phyloP scores from a whole-genome alignment of 2,797 vertebrate species.

The Morelia viridis region DNA sequence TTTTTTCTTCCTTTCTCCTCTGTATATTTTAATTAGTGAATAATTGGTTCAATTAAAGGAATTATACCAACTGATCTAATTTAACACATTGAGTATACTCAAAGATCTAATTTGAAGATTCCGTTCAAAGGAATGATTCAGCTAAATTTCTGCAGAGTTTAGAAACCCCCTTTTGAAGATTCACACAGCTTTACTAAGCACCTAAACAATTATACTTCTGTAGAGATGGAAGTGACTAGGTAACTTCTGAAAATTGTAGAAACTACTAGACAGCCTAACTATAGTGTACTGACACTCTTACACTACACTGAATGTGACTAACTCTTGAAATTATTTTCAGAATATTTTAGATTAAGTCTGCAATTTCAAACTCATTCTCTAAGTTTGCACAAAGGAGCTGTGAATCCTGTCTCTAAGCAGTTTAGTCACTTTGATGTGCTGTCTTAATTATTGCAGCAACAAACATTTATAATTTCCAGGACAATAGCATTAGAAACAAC shows the following conservation, averaged over 20 bases:
- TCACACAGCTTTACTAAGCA: not conserved
- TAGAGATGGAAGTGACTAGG: not conserved
- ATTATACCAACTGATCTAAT: not conserved
- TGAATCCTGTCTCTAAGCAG: conserved; percentile 59
- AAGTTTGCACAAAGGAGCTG: conserved; percentile 48
- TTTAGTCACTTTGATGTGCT: conserved; percentile 64
- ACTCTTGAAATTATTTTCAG: conserved; percentile 39
- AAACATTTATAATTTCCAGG: conserved; percentile 68
- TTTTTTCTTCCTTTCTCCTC: not conserved
- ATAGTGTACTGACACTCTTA: not conserved
- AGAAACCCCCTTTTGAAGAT: not conserved
- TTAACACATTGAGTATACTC: not conserved
- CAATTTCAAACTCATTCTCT: conserved; percentile 9
- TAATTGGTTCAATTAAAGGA: not conserved
- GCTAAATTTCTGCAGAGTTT: not conserved
- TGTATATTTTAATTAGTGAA: not conserved
- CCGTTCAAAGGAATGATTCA: not conserved
- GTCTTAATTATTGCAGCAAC: conserved; percentile 61
- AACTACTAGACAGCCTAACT: not conserved
- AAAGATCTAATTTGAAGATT: not conserved
- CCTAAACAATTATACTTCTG: not conserved
- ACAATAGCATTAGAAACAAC: conserved; percentile 65
- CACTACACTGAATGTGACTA: conserved; percentile 4
- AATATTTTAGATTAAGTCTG: accelerated
- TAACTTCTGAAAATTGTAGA: not conserved